A percentile compares a stretch with the other conserved stretches of the same genome.
Evolutionary conservation across 2,888 invertebrate species (phyloP).

Genomic region (Eupithecia tripunctaria): DNA sequence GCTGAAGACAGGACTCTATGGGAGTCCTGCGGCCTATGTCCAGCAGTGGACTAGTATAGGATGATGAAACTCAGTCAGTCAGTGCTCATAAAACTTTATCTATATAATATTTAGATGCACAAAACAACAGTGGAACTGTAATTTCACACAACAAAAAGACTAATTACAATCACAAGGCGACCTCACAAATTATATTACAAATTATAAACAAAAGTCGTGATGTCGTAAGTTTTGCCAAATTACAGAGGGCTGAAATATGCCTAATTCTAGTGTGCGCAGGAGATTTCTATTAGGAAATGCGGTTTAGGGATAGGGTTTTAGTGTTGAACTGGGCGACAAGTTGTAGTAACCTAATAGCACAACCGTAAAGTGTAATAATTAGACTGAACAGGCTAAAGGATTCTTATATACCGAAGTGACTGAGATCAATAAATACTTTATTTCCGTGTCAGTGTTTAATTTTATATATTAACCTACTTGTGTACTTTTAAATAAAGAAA

Average conservation of each 20-base stretch:
- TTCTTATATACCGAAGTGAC: too few relatives aligned
- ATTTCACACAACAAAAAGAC: constrained; percentile 37
- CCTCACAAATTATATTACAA: constrained; percentile 63
- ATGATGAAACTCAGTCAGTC: too few relatives aligned
- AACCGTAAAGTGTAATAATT: neutral
- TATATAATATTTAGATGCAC: neutral
- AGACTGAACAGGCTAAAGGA: too few relatives aligned
- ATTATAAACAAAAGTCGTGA: constrained; percentile 66
- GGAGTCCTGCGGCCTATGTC: too few relatives aligned
- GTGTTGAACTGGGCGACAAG: constrained; percentile 43
- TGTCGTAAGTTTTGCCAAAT: constrained; percentile 77
- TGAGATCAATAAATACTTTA: too few relatives aligned
- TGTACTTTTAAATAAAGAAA: too few relatives aligned
- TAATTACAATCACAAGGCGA: constrained; percentile 55
- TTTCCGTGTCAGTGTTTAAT: too few relatives aligned
- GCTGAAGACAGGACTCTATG: too few relatives aligned
- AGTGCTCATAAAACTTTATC: neutral
- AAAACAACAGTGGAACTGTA: constrained; percentile 22
- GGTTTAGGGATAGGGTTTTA: constrained; percentile 61
- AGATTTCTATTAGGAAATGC: constrained; percentile 82
- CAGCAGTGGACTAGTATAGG: too few relatives aligned
- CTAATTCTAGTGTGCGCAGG: constrained; percentile 79
- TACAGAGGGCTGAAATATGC: constrained; percentile 74
- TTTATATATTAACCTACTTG: too few relatives aligned
- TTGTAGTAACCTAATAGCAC: neutral